Evolutionary conservation across 2,888 invertebrate species (phyloP).

Genomic region (Macaria liturata): DNA sequence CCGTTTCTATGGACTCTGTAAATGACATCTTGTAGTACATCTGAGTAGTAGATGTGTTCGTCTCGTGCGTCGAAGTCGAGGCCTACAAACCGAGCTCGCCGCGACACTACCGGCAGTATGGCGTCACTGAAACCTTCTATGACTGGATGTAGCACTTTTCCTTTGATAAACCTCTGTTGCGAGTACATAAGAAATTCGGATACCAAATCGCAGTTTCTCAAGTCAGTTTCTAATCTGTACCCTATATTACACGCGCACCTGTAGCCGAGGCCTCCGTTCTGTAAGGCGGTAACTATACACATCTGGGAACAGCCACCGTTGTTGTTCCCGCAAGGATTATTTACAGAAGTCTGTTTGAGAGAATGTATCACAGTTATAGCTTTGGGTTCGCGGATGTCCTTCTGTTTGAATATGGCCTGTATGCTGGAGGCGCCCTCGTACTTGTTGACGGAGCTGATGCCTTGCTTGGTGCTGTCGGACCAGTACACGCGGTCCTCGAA

Average conservation of each 20-base stretch:
- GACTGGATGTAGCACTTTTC: constrained; percentile 93
- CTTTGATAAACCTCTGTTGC: constrained; percentile 97
- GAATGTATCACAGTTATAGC: constrained; percentile 92
- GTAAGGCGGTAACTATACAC: constrained; percentile 94
- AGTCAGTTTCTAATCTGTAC: constrained; percentile 88
- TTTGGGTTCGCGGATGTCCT: constrained; percentile 91
- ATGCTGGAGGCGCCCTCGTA: constrained; percentile 91
- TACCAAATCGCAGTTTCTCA: constrained; percentile 91
- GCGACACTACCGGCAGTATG: constrained; percentile 95
- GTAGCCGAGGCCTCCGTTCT: constrained; percentile 89
- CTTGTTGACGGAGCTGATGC: constrained; percentile 93
- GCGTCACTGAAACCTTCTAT: constrained; percentile 97
- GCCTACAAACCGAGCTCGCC: constrained; percentile 96
- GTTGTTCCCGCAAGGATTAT: constrained; percentile 93
- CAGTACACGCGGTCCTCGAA: constrained; percentile 95
- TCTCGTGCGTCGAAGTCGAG: constrained; percentile 96
- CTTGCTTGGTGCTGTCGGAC: constrained; percentile 96
- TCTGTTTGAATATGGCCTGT: constrained; percentile 90
- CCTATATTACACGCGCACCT: constrained; percentile 97
- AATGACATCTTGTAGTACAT: constrained; percentile 97
- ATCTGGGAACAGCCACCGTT: constrained; percentile 96
- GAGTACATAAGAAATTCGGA: constrained; percentile 97
- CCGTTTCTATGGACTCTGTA: constrained; percentile 92
- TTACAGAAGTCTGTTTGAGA: constrained; percentile 88
- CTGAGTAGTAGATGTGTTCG: constrained; percentile 97